A percentile compares a stretch with the other conserved stretches of the same genome.
Evolutionary conservation across 2,888 invertebrate genomes (phyloP).

Genomic region (Desoria tigrina): DNA sequence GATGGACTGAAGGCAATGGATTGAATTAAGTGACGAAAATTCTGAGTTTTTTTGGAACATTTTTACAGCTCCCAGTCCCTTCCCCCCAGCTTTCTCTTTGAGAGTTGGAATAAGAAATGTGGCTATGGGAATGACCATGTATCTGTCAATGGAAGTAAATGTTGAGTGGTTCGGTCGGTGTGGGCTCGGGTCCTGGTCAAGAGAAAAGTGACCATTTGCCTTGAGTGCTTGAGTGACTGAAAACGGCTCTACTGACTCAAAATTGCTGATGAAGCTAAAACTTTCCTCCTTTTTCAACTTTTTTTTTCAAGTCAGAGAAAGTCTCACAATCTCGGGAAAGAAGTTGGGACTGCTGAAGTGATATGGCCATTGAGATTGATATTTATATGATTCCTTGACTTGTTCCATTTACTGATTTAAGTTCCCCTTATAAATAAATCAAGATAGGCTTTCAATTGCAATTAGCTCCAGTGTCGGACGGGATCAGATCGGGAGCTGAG

Average conservation of each 20-base stretch:
- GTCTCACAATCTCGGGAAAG: neutral
- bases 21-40: conserved; percentile 20
- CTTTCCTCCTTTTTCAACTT: conserved; percentile 27
- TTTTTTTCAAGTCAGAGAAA: conserved; percentile 12
- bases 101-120: no score
- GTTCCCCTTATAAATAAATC: no score
- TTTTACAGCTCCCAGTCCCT: neutral
- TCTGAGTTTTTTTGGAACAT: neutral
- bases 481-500: no score
- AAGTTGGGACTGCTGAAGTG: conserved; percentile 5
- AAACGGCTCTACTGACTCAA: conserved; percentile 27
- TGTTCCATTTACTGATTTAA: no score
- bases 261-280: conserved; percentile 35
- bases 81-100: conserved; percentile 1
- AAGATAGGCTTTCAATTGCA: no score
- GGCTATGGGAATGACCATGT: conserved; percentile 34
- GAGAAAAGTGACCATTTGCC: conserved; percentile 24
- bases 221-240: conserved; percentile 40
- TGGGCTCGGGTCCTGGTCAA: conserved; percentile 4
- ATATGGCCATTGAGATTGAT: conserved; percentile 13
- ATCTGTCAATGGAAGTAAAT: conserved; percentile 47
- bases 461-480: no score
- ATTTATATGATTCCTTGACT: conserved; percentile 14
- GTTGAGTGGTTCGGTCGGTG: conserved; percentile 17
- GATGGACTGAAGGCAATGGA: conserved; percentile 1